phyloP scores from a whole-genome alignment of 2,113 vertebrate genomes.

The Choloepus hoffmanni region DNA sequence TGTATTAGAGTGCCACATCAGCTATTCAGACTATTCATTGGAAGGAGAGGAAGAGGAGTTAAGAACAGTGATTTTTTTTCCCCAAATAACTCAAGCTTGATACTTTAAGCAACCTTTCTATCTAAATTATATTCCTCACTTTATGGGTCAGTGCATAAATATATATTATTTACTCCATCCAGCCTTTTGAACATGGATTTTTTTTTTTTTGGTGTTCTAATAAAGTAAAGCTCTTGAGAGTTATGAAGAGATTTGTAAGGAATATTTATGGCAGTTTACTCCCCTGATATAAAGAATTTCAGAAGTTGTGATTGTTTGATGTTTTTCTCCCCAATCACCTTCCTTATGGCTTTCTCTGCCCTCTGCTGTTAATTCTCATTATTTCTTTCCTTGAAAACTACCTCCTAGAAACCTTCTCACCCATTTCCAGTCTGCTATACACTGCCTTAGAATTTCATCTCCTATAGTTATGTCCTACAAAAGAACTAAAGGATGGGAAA shows the following conservation, averaged over 20 bases:
- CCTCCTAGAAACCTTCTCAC: not conserved
- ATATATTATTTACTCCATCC: not conserved
- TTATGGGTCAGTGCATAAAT: not conserved
- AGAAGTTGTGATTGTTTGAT: not conserved
- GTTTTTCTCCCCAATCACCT: not conserved
- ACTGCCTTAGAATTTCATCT: not conserved
- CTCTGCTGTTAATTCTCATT: conserved; percentile 58
- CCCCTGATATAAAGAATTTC: not conserved
- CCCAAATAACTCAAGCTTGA: not conserved
- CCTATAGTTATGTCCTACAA: not conserved
- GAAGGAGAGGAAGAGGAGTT: not conserved
- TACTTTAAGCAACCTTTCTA: not conserved
- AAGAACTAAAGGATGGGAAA: not conserved
- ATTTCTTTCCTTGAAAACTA: conserved; percentile 45
- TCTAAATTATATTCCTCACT: not conserved
- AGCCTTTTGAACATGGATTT: not conserved
- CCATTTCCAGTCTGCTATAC: not conserved
- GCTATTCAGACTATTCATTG: not conserved
- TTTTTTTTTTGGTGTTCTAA: not conserved
- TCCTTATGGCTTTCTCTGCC: conserved; percentile 39
- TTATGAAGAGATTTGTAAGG: not conserved
- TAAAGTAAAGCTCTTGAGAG: conserved; percentile 24
- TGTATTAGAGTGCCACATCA: not conserved
- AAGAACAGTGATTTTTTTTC: not conserved
- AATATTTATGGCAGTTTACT: not conserved